These are phyloP conservation scores for Coturnix japonica DNA, from an alignment of 2,113 vertebrate species.

Conservation along the genomic window DNA sequence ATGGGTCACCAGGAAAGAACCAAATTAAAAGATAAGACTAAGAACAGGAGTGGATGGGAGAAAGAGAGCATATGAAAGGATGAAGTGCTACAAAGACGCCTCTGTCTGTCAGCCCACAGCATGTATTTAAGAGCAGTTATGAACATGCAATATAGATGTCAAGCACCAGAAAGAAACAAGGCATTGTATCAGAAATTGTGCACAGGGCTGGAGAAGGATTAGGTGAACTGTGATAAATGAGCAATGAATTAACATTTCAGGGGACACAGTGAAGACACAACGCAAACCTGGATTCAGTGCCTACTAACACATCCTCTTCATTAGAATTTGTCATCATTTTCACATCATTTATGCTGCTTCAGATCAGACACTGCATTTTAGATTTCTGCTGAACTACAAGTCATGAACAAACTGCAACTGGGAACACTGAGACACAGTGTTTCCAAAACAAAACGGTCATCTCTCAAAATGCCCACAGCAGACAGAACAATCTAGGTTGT, in stretches of 20 bases:
- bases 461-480: not conserved
- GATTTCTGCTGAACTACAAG: conserved; percentile 7
- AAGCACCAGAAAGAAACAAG: not conserved
- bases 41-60: rapidly evolving
- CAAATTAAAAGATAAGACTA: not conserved
- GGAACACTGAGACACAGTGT: not conserved
- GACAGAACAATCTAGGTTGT: not conserved
- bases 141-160: not conserved
- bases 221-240: not conserved
- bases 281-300: not conserved
- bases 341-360: not conserved
- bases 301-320: not conserved
- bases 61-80: not conserved
- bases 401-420: not conserved
- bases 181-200: not conserved
- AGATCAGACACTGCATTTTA: not conserved
- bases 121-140: not conserved
- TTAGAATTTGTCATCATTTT: not conserved
- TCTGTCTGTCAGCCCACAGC: not conserved
- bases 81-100: not conserved
- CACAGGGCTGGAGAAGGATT: not conserved
- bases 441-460: conserved; percentile 49
- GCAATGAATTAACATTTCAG: not conserved
- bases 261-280: not conserved
- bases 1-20: not conserved